Base-by-base conservation (phyloP, 2,888 invertebrate species). In the Papilio protenor region DNA sequence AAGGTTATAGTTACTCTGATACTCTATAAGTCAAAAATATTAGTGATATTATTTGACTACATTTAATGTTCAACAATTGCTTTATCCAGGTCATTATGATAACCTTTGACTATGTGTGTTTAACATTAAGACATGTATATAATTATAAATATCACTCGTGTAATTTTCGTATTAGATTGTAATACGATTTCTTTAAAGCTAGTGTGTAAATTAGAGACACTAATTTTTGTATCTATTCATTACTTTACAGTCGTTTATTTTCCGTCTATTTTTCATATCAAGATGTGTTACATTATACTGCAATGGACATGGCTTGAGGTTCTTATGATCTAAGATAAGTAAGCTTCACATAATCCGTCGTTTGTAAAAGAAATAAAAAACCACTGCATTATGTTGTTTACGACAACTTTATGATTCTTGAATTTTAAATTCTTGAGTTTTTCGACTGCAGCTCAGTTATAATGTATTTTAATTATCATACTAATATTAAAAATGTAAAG, bases 41-140 rank as follows among this genome's bases (percentile, higher is more conserved):
- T 49, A 71, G 23, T 47, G 45, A 73, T 21, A 61, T 5, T 57
- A 12, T 73, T 73, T 59, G n/a, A 23, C 47, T n/a, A 73, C 3
- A 40, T 45, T 55, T 45, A 71, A n/a, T 47, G 21, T 47, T 71
- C 6, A 21, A 49, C 21, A 49, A 71, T 52, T 27, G 45, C 27
- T 66, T 66, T 66, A 45, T 45, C 12, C 45, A n/a, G 66, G 45
- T 69, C 45, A 45, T 21, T 21, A n/a, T 21, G 66, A 69, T 69
- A 69, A 69, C 66, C 66, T 69, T 45, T 69, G 66, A 69, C 66
- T 33, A 64, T 16, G 16, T 10, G 10, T n/a, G 45, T n/a, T 45
- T 69, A 21, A 69, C 21, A 45, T 45, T n/a, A 1, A 21, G n/a
- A 66, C n/a, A 66, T 18, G 21, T 21, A 45, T 27, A 55, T n/a